These are phyloP conservation scores for Nycteola revayana DNA, from an alignment of 2,888 invertebrate genomes.

Conservation along the genomic window DNA sequence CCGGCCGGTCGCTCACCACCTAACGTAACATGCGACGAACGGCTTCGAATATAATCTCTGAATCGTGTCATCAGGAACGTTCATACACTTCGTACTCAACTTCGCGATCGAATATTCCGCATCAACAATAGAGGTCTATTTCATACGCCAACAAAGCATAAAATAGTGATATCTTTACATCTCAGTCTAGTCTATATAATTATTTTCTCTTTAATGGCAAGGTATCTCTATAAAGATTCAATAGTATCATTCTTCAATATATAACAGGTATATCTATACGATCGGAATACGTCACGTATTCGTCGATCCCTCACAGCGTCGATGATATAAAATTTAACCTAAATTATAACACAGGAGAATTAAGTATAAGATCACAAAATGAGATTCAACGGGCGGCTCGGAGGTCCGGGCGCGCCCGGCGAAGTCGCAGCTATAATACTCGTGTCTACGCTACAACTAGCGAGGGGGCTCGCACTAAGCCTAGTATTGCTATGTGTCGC, in stretches of 20 bases:
- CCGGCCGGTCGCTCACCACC: slow-evolving; percentile 45
- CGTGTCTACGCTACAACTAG: slow-evolving; percentile 78
- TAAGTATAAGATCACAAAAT: slow-evolving; percentile 83
- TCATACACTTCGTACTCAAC: slow-evolving; percentile 54
- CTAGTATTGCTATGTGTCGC: slow-evolving; percentile 76
- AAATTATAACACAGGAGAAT: slow-evolving; percentile 82
- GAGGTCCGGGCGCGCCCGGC: slow-evolving; percentile 58
- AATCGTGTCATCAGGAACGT: slow-evolving; percentile 67
- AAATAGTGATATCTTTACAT: slow-evolving; percentile 82
- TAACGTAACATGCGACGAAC: slow-evolving; percentile 62
- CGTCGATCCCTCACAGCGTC: slow-evolving; percentile 78
- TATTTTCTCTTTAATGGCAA: slow-evolving; percentile 77
- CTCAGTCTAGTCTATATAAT: slow-evolving; percentile 82
- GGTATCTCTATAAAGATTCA: slow-evolving; percentile 81
- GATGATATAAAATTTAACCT: slow-evolving; percentile 82
- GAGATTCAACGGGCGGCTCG: slow-evolving; percentile 77
- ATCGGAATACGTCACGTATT: slow-evolving; percentile 74
- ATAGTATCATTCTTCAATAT: slow-evolving; percentile 77
- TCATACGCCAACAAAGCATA: slow-evolving; percentile 80
- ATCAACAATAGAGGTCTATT: slow-evolving; percentile 73
- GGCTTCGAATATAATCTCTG: slow-evolving; percentile 63
- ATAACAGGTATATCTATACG: slow-evolving; percentile 79
- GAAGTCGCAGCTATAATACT: slow-evolving; percentile 78
- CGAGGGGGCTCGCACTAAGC: slow-evolving; percentile 76
- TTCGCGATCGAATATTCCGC: slow-evolving; percentile 59